A percentile compares a stretch with the other conserved stretches of the same genome.
Evolutionary conservation across 2,113 vertebrate genomes (phyloP).

Genomic region (Pterocles orientalis): DNA sequence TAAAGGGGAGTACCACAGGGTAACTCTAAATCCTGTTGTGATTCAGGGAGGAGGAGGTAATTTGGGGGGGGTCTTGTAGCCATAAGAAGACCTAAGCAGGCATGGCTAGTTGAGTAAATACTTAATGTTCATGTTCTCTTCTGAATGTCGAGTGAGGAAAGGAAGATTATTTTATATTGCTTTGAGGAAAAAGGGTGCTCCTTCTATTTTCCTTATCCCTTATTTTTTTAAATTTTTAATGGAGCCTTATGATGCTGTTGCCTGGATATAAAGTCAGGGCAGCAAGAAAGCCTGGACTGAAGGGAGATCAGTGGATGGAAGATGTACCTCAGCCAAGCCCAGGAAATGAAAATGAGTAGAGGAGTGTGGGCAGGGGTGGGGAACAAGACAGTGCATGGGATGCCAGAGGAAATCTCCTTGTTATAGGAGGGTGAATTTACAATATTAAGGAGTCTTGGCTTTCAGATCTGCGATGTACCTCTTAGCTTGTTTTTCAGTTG

Average conservation of each 20-base stretch:
- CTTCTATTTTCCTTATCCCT: background rate
- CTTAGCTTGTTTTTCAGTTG: background rate
- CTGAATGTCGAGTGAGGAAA: background rate
- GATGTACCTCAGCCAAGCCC: background rate
- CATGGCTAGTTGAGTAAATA: background rate
- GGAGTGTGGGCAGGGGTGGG: background rate
- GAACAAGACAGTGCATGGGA: background rate
- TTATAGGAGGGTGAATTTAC: background rate
- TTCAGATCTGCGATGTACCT: background rate
- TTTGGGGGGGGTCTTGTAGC: background rate
- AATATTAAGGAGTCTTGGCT: background rate
- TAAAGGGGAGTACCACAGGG: background rate
- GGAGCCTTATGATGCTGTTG: background rate
- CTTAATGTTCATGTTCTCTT: background rate
- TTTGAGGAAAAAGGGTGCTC: background rate
- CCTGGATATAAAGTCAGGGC: background rate
- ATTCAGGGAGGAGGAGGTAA: background rate
- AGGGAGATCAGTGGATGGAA: background rate
- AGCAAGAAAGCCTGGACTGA: background rate
- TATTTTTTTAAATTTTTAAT: background rate
- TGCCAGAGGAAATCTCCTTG: background rate
- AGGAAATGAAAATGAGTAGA: background rate
- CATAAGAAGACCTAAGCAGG: background rate
- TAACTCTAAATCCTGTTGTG: background rate
- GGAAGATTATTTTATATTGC: background rate